Evolutionary conservation across 2,888 invertebrate genomes (phyloP).

Genomic region (Cheilosia vulpina): DNA sequence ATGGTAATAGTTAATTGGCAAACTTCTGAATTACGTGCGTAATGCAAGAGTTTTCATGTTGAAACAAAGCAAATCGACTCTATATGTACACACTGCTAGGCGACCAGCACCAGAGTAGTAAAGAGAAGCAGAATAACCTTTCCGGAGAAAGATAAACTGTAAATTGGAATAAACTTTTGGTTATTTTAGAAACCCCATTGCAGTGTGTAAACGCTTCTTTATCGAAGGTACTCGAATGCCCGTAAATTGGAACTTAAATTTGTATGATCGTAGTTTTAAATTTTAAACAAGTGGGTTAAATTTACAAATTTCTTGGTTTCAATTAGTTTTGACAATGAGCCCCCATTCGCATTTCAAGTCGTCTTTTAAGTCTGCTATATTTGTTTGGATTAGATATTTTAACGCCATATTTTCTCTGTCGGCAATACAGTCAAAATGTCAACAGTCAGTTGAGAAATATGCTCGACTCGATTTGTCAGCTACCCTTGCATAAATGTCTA

Average conservation of each 20-base stretch:
- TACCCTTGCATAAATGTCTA: no score
- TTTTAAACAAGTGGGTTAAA: neutral
- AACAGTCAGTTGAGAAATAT: no score
- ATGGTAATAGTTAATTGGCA: constrained; percentile 73
- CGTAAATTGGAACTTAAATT: constrained; percentile 41
- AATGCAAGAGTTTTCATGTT: constrained; percentile 53
- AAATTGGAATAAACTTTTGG: constrained; percentile 67
- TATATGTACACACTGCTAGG: neutral
- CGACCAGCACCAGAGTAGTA: neutral
- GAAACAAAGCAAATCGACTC: constrained; percentile 12
- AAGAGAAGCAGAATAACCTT: constrained; percentile 1
- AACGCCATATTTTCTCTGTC: no score
- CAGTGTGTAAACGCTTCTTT: neutral
- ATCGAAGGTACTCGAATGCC: constrained; percentile 20
- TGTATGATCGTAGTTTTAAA: neutral
- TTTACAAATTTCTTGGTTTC: neutral
- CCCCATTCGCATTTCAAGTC: no score
- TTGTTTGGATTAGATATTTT: no score
- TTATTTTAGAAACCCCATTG: constrained; percentile 54
- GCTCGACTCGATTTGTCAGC: no score
- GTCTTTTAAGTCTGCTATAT: no score
- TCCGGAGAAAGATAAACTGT: constrained; percentile 57
- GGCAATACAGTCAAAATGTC: no score
- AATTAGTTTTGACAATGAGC: no score
- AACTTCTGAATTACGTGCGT: constrained; percentile 72